Conservation (phyloP, 1,140 invertebrate species). For the Drosophila arizonae region DNA sequence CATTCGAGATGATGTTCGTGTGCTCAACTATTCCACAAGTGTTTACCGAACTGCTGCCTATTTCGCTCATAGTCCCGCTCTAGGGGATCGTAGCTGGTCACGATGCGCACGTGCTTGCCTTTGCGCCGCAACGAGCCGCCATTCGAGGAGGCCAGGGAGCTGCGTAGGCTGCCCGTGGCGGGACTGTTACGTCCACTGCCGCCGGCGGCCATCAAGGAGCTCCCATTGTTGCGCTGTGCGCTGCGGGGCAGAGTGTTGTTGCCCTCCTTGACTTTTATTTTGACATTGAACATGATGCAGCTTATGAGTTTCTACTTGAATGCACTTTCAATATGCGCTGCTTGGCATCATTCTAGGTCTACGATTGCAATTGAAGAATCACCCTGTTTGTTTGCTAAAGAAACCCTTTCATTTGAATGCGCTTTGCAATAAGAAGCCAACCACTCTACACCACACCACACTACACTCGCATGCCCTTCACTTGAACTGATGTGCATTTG, state of each 20-base stretch:
- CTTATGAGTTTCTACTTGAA: conserved; percentile 56
- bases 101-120: conserved; percentile 76
- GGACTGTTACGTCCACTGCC: conserved; percentile 74
- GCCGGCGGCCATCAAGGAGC: conserved; percentile 20
- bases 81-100: conserved; percentile 73
- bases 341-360: conserved; percentile 40
- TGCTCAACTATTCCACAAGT: not conserved
- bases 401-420: conserved; percentile 41
- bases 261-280: conserved; percentile 83
- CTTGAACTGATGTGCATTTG: conserved; percentile 33
- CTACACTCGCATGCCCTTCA: conserved; percentile 13
- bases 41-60: conserved; percentile 71
- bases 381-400: conserved; percentile 30
- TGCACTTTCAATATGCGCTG: conserved; percentile 64
- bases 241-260: conserved; percentile 79
- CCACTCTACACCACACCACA: no score
- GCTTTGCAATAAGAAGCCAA: conserved; percentile 43
- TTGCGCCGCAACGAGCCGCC: conserved; percentile 71
- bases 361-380: conserved; percentile 2
- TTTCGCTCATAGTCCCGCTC: conserved; percentile 64
- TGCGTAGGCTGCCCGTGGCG: conserved; percentile 71
- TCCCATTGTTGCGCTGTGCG: conserved; percentile 53
- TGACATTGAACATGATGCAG: conserved; percentile 80
- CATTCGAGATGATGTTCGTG: not conserved
- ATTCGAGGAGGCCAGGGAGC: conserved; percentile 75